These are phyloP conservation scores for Notodonta dromedarius DNA, from an alignment of 2,888 invertebrate species.

Conservation along the genomic window DNA sequence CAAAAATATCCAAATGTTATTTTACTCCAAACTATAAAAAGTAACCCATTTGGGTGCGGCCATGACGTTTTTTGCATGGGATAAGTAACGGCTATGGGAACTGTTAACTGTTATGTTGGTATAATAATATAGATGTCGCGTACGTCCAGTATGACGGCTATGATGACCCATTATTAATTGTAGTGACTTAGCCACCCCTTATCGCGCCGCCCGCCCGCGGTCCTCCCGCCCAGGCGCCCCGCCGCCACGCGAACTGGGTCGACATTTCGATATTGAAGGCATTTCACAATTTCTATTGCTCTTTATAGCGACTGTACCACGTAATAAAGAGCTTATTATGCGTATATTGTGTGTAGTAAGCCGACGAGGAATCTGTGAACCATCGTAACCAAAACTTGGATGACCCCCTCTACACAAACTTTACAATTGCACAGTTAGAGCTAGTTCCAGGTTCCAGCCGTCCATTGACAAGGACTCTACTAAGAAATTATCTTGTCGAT, in stretches of 20 bases:
- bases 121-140: constrained; percentile 54
- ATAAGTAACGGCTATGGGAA: constrained; percentile 10
- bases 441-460: too few relatives aligned
- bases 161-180: constrained; percentile 69
- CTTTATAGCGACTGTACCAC: constrained; percentile 66
- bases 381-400: constrained; percentile 21
- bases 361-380: constrained; percentile 41
- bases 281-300: constrained; percentile 77
- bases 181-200: constrained; percentile 43
- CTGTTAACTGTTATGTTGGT: constrained; percentile 35
- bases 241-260: constrained; percentile 66
- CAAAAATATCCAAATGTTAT: too few relatives aligned
- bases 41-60: too few relatives aligned
- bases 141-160: constrained; percentile 28
- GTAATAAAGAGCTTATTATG: constrained; percentile 71
- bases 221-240: constrained; percentile 39
- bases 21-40: too few relatives aligned
- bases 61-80: background rate
- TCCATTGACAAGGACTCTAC: too few relatives aligned
- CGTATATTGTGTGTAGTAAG: constrained; percentile 58
- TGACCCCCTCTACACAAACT: too few relatives aligned
- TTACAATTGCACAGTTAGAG: too few relatives aligned
- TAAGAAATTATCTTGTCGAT: too few relatives aligned
- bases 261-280: constrained; percentile 78
- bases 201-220: constrained; percentile 28